Base-by-base conservation (phyloP, 2,797 vertebrate species). In the Acridotheres tristis region DNA sequence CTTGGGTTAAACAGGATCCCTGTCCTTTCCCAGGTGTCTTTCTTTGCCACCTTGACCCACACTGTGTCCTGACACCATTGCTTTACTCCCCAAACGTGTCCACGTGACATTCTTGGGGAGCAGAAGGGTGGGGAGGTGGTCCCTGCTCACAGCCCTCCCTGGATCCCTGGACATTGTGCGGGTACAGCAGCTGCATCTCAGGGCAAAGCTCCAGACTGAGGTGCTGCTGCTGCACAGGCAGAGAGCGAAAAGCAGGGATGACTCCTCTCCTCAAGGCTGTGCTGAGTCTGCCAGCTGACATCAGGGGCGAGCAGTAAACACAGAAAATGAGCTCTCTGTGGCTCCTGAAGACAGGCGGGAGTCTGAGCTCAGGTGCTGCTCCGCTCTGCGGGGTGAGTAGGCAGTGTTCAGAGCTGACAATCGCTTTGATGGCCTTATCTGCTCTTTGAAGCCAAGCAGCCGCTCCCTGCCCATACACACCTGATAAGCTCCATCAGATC, bases 351-450 rank as follows among this genome's bases (percentile, higher is more conserved):
- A 43, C 74, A 82, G 81, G 57, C 85, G 90, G 34, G 38, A 80
- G 48, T 53, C 50, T 74, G 53, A 47, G 32, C 73, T 68, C 69
- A 53, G 3, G 13, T 1, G 11, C 38, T 22, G 86, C 90, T 90
- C 53, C 43, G 87, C 12, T 43, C 78, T 92, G 51, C 67, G 50
- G 72, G 42, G 80, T 78, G 75, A 89, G 80, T 23, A 76, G 57
- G 74, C 59, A 57, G 76, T 9, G 71, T 87, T 89, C 90, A 21
- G 85, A 73, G 93, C 77, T 74, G 80, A 57, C 81, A 79, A 3
- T 88, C 10, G 5, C 89, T 95, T 93, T 94, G 90, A 74, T 89
- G 84, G 65, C 81, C 72, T 93, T 94, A 96, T 96, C 93, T 92
- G 61, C 73, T 88, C 93, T 96, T 94, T 93, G 90, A 96, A 95